These are phyloP conservation scores for Columba janthina DNA, from an alignment of 2,113 vertebrate species.

Conservation along the genomic window DNA sequence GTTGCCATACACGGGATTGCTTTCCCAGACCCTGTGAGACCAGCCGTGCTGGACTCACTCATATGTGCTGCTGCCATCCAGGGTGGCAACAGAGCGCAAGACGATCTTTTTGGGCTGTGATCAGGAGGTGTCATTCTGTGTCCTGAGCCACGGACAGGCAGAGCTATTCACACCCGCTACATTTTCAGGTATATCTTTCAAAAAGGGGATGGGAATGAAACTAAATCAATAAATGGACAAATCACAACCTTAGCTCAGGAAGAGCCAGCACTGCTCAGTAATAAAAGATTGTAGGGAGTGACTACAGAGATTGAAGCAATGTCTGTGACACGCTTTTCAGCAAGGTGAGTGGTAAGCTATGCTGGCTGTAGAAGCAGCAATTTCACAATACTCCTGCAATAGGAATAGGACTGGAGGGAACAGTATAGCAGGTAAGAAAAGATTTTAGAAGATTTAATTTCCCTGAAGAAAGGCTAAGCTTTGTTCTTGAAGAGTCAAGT, in stretches of 20 bases:
- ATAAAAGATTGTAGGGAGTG: background rate
- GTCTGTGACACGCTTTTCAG: accelerated
- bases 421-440: background rate
- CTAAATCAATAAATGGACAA: background rate
- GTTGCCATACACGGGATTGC: accelerated
- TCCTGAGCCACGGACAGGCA: background rate
- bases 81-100: background rate
- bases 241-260: background rate
- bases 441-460: background rate
- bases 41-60: background rate
- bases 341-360: background rate
- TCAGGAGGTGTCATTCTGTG: background rate
- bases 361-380: background rate
- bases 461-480: background rate
- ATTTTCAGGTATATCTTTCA: background rate
- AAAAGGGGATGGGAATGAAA: background rate
- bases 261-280: background rate
- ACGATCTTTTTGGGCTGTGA: background rate
- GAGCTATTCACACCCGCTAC: background rate
- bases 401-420: background rate
- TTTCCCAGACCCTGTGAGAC: background rate
- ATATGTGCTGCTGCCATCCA: background rate
- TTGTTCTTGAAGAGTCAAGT: background rate
- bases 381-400: background rate
- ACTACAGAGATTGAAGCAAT: background rate